These are phyloP conservation scores for Magallana angulata DNA, from an alignment of 1,140 invertebrate species.

Conservation along the genomic window DNA sequence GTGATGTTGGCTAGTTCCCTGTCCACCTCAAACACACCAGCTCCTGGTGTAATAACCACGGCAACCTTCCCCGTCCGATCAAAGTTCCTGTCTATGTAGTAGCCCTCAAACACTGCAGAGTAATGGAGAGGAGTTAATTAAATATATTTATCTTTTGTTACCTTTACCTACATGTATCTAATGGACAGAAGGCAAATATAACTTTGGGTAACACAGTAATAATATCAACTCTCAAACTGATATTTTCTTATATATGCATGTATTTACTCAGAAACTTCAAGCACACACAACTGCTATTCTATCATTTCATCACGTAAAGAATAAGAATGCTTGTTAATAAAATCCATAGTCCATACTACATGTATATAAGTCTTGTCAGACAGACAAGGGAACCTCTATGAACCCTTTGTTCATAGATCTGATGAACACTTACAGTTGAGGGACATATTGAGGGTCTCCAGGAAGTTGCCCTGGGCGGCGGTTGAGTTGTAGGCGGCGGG, in stretches of 20 bases:
- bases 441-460: conserved; percentile 99
- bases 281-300: too few species aligned
- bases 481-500: conserved; percentile 94
- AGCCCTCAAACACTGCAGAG: conserved; percentile 96
- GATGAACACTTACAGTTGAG: conserved; percentile 88
- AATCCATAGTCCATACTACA: too few species aligned
- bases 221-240: too few species aligned
- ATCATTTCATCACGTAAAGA: too few species aligned
- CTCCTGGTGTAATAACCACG: conserved; percentile 98
- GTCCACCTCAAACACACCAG: conserved; percentile 97
- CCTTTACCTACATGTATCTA: background rate
- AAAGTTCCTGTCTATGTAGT: conserved; percentile 98
- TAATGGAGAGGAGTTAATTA: background rate
- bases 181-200: background rate
- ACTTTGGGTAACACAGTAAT: too few species aligned
- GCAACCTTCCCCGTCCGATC: conserved; percentile 98
- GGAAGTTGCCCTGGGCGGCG: conserved; percentile 96
- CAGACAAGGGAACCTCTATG: too few species aligned
- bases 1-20: conserved; percentile 98
- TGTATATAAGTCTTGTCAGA: too few species aligned
- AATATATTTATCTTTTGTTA: background rate
- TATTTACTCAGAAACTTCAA: too few species aligned
- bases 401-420: too few species aligned
- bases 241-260: too few species aligned
- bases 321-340: too few species aligned